phyloP scores from a whole-genome alignment of 1,140 invertebrate genomes.

The Aleiodes sp. region DNA sequence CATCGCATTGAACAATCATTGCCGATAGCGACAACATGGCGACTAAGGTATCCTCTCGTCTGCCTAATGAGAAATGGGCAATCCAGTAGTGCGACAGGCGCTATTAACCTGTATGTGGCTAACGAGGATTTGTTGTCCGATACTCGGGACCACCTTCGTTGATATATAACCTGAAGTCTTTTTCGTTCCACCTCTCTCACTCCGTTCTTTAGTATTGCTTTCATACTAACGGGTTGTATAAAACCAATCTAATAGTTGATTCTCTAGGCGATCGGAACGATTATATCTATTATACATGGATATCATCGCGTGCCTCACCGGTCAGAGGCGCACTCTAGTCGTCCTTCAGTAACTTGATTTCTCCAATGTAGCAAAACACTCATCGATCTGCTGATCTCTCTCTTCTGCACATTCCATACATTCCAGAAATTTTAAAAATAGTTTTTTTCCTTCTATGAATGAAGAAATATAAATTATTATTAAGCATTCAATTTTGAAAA shows the following conservation, averaged over 20 bases:
- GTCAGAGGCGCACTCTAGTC: not conserved
- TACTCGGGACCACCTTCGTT: not conserved
- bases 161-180: not conserved
- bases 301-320: not conserved
- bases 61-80: not conserved
- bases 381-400: not conserved
- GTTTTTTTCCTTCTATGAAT: not conserved
- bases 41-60: not conserved
- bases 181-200: not conserved
- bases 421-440: not conserved
- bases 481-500: not conserved
- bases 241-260: not conserved
- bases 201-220: not conserved
- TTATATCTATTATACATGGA: not conserved
- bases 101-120: not conserved
- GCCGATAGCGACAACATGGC: too few relatives aligned
- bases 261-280: not conserved
- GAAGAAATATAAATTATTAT: not conserved
- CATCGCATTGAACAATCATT: not conserved
- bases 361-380: not conserved
- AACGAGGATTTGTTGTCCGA: conserved; percentile 8
- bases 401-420: not conserved
- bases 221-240: not conserved
- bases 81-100: not conserved
- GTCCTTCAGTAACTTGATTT: not conserved